Conservation (phyloP, 2,888 invertebrate species). For the Leptopilina syphax region DNA sequence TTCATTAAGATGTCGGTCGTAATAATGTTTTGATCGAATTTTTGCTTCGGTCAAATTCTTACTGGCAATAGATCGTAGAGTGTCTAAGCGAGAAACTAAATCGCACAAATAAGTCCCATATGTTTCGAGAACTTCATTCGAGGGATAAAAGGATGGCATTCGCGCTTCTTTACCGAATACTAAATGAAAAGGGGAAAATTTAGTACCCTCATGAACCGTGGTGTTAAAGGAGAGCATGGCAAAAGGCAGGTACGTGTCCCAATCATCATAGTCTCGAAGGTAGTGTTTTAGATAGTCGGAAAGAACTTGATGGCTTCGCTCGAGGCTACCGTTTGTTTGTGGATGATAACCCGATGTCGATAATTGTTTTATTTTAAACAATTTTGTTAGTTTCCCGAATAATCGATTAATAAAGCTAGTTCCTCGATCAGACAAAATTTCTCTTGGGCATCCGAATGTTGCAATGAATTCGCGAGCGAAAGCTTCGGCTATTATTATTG, state of each 20-base stretch:
- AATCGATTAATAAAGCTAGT: constrained; percentile 8
- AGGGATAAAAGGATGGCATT: neutral
- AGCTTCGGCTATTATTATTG: constrained; percentile 13
- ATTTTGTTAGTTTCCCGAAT: neutral
- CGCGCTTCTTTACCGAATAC: constrained; percentile 7
- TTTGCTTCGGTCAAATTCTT: neutral
- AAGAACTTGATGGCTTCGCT: constrained; percentile 30
- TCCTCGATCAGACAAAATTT: constrained; percentile 35
- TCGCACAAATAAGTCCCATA: constrained; percentile 7
- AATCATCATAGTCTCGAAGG: constrained; percentile 12
- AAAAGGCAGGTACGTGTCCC: constrained; percentile 28
- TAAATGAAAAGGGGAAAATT: constrained; percentile 14
- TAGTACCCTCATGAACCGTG: constrained; percentile 3
- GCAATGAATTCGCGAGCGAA: constrained; percentile 18
- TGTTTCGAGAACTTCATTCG: neutral
- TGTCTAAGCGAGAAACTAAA: neutral
- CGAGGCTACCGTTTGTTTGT: constrained; percentile 29
- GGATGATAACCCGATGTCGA: constrained; percentile 26
- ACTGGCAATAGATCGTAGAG: constrained; percentile 1
- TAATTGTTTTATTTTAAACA: constrained; percentile 12
- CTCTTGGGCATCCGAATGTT: neutral
- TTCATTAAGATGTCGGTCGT: neutral
- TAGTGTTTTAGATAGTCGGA: constrained; percentile 16
- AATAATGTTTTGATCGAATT: constrained; percentile 20
- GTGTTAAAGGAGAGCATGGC: constrained; percentile 38